A percentile compares a stretch with the other conserved stretches of the same genome.
Conservation (phyloP, 2,888 invertebrate genomes). For the Andrena praecox region DNA sequence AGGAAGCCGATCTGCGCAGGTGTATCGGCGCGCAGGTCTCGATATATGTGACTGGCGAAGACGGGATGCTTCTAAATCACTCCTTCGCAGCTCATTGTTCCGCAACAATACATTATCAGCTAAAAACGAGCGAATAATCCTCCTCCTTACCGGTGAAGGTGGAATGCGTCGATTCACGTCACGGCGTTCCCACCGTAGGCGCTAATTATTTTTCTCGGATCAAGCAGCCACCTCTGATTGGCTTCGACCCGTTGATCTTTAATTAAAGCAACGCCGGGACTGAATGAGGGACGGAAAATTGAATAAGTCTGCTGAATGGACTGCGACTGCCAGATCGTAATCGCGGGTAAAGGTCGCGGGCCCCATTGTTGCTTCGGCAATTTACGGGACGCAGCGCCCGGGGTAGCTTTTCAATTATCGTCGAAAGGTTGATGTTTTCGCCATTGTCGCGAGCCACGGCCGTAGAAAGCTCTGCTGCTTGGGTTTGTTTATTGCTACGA, state of each 20-base stretch:
- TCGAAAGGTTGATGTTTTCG: conserved; percentile 19
- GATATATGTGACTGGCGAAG: conserved; percentile 59
- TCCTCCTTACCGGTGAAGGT: not conserved
- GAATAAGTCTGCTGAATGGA: conserved; percentile 18
- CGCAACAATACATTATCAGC: conserved; percentile 49
- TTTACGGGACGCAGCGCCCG: conserved; percentile 1
- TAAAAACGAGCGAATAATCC: conserved; percentile 40
- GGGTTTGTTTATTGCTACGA: conserved; percentile 12
- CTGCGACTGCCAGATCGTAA: conserved; percentile 30
- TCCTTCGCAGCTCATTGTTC: conserved; percentile 64
- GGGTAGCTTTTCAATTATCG: conserved; percentile 51
- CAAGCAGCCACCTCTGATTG: not conserved
- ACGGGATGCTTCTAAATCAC: conserved; percentile 59
- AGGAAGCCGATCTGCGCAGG: conserved; percentile 69
- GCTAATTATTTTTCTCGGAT: conserved; percentile 48
- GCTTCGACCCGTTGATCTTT: conserved; percentile 55
- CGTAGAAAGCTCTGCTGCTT: not conserved
- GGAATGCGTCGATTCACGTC: conserved; percentile 55
- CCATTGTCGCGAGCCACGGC: not conserved
- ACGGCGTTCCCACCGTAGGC: conserved; percentile 34
- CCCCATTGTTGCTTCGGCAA: conserved; percentile 29
- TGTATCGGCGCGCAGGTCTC: conserved; percentile 54
- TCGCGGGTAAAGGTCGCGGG: conserved; percentile 46
- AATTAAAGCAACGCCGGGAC: conserved; percentile 45
- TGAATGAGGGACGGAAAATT: conserved; percentile 30